phyloP scores from a whole-genome alignment of 1,140 invertebrate species.

The Drosophila prosaltans region DNA sequence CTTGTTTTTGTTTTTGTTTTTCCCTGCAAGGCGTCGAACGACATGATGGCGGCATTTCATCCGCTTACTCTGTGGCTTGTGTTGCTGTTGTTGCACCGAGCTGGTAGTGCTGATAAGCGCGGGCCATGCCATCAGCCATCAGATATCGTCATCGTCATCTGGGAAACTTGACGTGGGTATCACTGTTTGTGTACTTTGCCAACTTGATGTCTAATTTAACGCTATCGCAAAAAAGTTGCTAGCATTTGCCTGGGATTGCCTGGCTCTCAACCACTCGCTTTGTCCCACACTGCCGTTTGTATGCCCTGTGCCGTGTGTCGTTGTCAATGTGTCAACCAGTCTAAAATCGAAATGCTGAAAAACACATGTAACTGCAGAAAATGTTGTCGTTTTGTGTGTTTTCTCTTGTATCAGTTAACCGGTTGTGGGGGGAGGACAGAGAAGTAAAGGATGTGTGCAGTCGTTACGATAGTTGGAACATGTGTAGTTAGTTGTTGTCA shows the following conservation, averaged over 20 bases:
- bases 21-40: slow-evolving; percentile 59
- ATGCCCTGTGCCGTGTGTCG: slow-evolving; percentile 20
- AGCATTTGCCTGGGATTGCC: slow-evolving; percentile 58
- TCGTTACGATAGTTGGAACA: slow-evolving; percentile 50
- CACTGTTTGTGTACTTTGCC: slow-evolving; percentile 62
- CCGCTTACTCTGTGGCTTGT: slow-evolving; percentile 25
- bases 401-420: slow-evolving; percentile 2
- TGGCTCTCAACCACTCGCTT: neutral
- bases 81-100: slow-evolving; percentile 14
- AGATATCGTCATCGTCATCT: slow-evolving; percentile 31
- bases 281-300: neutral
- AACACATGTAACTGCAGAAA: slow-evolving; percentile 67
- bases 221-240: slow-evolving; percentile 72
- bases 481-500: slow-evolving; percentile 9
- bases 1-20: neutral
- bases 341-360: slow-evolving; percentile 60
- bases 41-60: slow-evolving; percentile 47
- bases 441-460: neutral
- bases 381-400: slow-evolving; percentile 42
- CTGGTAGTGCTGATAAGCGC: slow-evolving; percentile 54
- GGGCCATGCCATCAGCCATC: slow-evolving; percentile 27
- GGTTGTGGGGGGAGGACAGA: neutral
- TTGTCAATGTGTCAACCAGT: slow-evolving; percentile 74
- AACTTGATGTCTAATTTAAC: slow-evolving; percentile 81
- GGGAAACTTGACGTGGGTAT: slow-evolving; percentile 49